Conservation (phyloP, 2,888 invertebrate genomes). For the Incurvaria masculella region DNA sequence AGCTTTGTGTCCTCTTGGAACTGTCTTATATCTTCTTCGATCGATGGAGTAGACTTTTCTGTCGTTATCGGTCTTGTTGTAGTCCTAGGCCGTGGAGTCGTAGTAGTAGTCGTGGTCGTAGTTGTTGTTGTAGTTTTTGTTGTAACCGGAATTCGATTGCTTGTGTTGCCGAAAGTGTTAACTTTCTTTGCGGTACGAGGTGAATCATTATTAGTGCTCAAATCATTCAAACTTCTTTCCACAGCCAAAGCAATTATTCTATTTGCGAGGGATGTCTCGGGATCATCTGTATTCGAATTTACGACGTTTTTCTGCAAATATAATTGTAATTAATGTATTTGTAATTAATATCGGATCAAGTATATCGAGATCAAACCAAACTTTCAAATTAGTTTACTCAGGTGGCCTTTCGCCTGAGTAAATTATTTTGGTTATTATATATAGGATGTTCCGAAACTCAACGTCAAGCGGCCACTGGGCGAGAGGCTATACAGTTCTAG, state of each 20-base stretch:
- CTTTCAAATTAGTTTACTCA: too few relatives aligned
- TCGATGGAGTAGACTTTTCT: conserved; percentile 26
- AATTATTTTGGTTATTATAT: too few relatives aligned
- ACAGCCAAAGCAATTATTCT: conserved; percentile 54
- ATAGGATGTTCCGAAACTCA: too few relatives aligned
- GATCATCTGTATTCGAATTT: conserved; percentile 37
- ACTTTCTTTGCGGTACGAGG: conserved; percentile 32
- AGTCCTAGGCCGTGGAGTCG: conserved; percentile 18
- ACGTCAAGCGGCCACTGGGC: too few relatives aligned
- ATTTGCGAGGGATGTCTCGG: conserved; percentile 49
- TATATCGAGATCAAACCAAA: too few relatives aligned
- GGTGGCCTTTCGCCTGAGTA: too few relatives aligned
- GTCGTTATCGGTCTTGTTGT: conserved; percentile 15
- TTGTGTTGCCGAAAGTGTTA: conserved; percentile 20
- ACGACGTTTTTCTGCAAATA: conserved; percentile 45
- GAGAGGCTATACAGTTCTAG: too few relatives aligned
- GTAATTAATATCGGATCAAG: too few relatives aligned
- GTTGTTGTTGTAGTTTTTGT: conserved; percentile 18
- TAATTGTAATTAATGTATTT: too few relatives aligned
- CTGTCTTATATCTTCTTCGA: conserved; percentile 48
- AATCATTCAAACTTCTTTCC: conserved; percentile 46
- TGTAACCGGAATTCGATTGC: conserved; percentile 26
- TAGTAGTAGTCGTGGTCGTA: conserved; percentile 23
- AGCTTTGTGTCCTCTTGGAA: conserved; percentile 50
- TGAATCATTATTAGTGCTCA: conserved; percentile 30